phyloP scores from a whole-genome alignment of 2,888 invertebrate species.

The Adelognathus sp. region DNA sequence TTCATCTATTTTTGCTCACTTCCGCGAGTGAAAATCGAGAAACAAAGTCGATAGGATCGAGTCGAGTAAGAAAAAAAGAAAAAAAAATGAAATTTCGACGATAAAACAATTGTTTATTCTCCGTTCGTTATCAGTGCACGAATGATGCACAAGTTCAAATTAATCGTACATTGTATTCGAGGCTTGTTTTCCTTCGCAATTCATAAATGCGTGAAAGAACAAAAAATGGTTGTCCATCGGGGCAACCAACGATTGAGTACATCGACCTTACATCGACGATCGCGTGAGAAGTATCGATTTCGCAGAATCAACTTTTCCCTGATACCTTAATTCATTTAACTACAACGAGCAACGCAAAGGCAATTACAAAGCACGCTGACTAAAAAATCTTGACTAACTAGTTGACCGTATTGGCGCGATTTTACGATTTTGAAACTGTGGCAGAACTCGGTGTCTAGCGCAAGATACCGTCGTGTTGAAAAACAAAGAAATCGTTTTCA shows the following conservation, averaged over 20 bases:
- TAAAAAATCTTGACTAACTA: constrained; percentile 68
- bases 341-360: constrained; percentile 60
- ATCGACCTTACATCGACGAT: not conserved
- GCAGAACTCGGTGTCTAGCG: constrained; percentile 2
- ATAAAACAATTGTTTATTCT: not conserved
- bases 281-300: constrained; percentile 11
- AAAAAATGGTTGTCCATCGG: not conserved
- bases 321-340: constrained; percentile 51
- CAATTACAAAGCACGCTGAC: constrained; percentile 60
- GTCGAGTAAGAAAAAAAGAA: not conserved
- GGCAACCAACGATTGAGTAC: constrained; percentile 1
- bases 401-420: constrained; percentile 31
- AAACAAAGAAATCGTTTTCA: not conserved
- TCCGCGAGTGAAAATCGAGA: not conserved
- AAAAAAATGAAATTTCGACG: not conserved
- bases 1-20: not conserved
- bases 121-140: not conserved
- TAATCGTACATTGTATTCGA: not conserved
- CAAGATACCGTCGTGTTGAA: not conserved
- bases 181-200: not conserved
- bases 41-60: not conserved
- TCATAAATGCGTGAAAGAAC: too few relatives aligned
- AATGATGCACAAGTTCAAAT: not conserved
- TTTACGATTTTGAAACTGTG: constrained; percentile 2
- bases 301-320: constrained; percentile 7